These are phyloP conservation scores for Desmophyllum pertusum DNA, from an alignment of 92 coral and sea anemone genomes.

Conservation along the genomic window DNA sequence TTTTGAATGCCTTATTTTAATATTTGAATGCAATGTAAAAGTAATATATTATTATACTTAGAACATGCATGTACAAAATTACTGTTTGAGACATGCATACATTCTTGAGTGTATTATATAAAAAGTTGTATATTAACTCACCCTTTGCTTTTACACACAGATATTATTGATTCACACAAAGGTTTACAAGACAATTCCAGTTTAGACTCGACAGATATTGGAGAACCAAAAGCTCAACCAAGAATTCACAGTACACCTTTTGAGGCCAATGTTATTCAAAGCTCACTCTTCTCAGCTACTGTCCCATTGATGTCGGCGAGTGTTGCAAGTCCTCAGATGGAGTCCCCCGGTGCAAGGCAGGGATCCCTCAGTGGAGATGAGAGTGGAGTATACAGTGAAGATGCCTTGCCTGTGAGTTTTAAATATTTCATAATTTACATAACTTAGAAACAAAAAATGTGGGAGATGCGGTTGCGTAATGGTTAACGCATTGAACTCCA, in stretches of 20 bases:
- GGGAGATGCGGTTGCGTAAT: no score
- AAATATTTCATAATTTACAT: background rate
- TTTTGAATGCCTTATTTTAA: no score
- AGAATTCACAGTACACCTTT: conserved; percentile 12
- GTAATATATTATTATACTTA: no score
- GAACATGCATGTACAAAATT: no score
- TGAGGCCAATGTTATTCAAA: conserved; percentile 34
- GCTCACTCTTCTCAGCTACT: conserved; percentile 31
- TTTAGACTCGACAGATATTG: background rate
- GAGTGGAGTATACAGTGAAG: conserved; percentile 34
- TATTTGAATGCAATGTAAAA: no score
- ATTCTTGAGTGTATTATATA: background rate
- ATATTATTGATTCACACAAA: conserved; percentile 5
- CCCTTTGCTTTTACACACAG: background rate
- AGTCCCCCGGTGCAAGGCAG: conserved; percentile 9
- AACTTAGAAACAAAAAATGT: no score
- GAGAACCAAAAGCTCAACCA: background rate
- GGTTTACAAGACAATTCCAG: conserved; percentile 8
- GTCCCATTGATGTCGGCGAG: conserved; percentile 38
- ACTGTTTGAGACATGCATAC: no score
- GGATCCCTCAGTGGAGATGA: conserved; percentile 36
- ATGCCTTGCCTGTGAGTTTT: conserved; percentile 32
- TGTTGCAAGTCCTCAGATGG: conserved; percentile 1
- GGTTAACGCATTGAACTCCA: no score
- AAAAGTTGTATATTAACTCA: background rate